Evolutionary conservation across 2,113 vertebrate genomes (phyloP).

Genomic region (Arenaria interpres): DNA sequence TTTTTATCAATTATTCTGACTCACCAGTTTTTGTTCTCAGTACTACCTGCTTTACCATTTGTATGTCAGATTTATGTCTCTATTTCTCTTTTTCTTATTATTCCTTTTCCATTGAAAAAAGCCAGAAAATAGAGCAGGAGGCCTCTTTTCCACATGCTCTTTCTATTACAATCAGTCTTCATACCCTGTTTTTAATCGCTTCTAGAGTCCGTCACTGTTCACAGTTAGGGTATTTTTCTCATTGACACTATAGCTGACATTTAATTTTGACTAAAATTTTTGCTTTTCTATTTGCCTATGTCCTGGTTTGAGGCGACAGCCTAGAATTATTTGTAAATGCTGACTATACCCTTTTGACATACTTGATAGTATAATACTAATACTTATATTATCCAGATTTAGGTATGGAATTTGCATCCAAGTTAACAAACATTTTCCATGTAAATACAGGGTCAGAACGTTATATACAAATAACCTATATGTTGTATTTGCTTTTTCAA

Average conservation of each 20-base stretch:
- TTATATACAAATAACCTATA: not conserved
- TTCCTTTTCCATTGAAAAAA: not conserved
- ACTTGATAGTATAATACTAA: not conserved
- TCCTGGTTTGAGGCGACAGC: too few species aligned
- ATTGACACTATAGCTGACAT: not conserved
- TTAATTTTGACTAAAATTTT: not conserved
- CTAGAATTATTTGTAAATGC: not conserved
- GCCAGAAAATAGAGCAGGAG: not conserved
- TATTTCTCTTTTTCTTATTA: not conserved
- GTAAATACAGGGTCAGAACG: not conserved
- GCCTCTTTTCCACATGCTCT: not conserved
- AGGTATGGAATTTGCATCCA: not conserved
- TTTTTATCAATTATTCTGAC: not conserved
- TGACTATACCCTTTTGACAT: not conserved
- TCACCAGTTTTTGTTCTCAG: not conserved
- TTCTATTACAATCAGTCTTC: not conserved
- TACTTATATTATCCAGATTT: not conserved
- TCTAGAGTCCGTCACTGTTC: not conserved
- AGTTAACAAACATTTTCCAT: not conserved
- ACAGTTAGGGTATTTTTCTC: not conserved
- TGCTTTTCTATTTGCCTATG: not conserved
- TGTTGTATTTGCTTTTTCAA: not conserved
- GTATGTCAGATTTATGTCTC: not conserved
- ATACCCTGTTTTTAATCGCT: not conserved
- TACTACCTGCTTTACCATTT: not conserved